Evolutionary conservation across 1,140 invertebrate species (phyloP), one percentile per base, ranked within the genome.

Genomic region (Papilio polyxenes): DNA sequence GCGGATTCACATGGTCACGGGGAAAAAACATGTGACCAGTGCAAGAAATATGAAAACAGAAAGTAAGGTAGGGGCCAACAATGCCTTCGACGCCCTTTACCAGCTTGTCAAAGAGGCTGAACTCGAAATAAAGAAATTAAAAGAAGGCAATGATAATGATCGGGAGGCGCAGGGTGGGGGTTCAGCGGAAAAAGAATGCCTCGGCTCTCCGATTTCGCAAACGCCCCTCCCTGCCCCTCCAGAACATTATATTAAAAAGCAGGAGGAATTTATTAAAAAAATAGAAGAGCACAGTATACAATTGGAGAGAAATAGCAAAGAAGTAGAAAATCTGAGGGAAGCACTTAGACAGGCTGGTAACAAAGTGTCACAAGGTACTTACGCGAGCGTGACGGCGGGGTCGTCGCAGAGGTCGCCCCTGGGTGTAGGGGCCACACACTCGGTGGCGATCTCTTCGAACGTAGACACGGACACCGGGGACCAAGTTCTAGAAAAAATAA

Each of bases 381-480:
- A 76, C 20, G 48, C 75, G 0, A 49, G 15, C 17, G 48, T 76
- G 0, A 10, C 48, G 17, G 75, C 75, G 11, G 75, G 48, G 2
- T 3, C n/a, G 0, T 2, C 40, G 9, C 2, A 2, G 17, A 20
- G 44, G 10, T 3, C 44, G 44, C 44, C 17, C 17, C 11, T 8
- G 48, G 13, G 48, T 48, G 20, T 13, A 37, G 44, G 31, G 74
- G 74, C 74, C 37, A 75, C 74, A 6, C 78, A 62, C 81, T 82
- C 77, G 9, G 44, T 31, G 49, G 56, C 23, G 72, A 9, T 77
- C 44, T 49, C 75, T 0, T 77, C 75, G 0, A 53, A 20, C 6
- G 51, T 2, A 6, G 56, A 79, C 0, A 56, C 10, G 2, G 77
- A 79, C 4, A 79, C 23, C 23, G 23, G 23, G 0, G 23, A 31